These are phyloP conservation scores for Epizoanthus rinbou DNA, from an alignment of 92 coral and sea anemone species.

Conservation along the genomic window DNA sequence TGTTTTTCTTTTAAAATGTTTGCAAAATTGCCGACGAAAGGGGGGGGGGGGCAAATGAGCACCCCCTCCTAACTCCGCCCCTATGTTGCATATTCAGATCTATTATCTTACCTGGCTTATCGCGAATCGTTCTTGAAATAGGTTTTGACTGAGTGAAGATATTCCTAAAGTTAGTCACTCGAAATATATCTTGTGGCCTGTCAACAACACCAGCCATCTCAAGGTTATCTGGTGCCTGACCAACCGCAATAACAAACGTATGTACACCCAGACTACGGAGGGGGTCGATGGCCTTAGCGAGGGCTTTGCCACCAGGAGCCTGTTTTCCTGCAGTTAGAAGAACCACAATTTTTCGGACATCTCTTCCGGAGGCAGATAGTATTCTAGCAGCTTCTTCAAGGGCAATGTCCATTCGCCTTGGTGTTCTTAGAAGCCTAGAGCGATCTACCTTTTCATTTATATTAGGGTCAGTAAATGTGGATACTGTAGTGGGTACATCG, in stretches of 20 bases:
- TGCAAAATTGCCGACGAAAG: no score
- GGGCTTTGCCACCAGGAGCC: background rate
- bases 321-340: slow-evolving; percentile 11
- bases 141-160: slow-evolving; percentile 7
- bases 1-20: no score
- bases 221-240: background rate
- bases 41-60: no score
- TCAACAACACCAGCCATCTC: slow-evolving; percentile 18
- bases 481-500: slow-evolving; percentile 9
- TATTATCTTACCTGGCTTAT: slow-evolving; percentile 5
- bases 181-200: slow-evolving; percentile 20
- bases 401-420: slow-evolving; percentile 23
- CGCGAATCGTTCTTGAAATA: slow-evolving; percentile 10
- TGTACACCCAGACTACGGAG: slow-evolving; percentile 13
- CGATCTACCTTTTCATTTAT: slow-evolving; percentile 1
- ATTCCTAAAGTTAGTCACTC: background rate
- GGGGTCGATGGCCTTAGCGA: slow-evolving; percentile 19
- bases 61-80: no score
- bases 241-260: slow-evolving; percentile 20
- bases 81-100: no score
- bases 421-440: slow-evolving; percentile 2
- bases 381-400: slow-evolving; percentile 14
- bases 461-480: slow-evolving; percentile 5
- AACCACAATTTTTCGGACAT: slow-evolving; percentile 12
- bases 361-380: background rate